Conservation (phyloP, 2,113 vertebrate species). For the Oenanthe melanoleuca region DNA sequence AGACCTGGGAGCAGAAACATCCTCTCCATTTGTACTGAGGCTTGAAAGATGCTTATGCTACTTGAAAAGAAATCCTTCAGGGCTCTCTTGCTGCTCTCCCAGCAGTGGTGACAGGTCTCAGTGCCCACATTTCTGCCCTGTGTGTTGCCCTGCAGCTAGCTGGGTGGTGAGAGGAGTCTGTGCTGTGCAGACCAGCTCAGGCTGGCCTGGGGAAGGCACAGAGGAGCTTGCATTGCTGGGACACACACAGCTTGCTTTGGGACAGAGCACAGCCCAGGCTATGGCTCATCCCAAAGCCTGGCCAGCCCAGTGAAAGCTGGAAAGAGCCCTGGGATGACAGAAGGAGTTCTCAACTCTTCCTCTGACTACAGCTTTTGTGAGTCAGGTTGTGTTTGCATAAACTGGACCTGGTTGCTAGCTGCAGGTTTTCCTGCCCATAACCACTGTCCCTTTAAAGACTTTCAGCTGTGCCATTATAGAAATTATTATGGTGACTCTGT, state of each 20-base stretch:
- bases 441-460: not conserved
- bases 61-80: not conserved
- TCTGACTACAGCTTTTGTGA: constrained; percentile 52
- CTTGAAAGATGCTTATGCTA: not conserved
- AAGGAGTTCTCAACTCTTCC: constrained; percentile 14
- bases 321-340: not conserved
- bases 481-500: not conserved
- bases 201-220: not conserved
- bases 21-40: not conserved
- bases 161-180: not conserved
- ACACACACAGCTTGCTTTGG: not conserved
- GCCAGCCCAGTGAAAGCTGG: not conserved
- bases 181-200: not conserved
- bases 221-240: not conserved
- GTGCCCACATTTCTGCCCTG: not conserved
- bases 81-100: not conserved
- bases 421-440: constrained; percentile 45
- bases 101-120: not conserved
- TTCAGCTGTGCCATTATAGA: not conserved
- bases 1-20: not conserved
- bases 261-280: not conserved
- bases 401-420: constrained; percentile 53
- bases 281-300: not conserved
- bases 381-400: constrained; percentile 60
- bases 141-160: not conserved